Conservation (phyloP, 2,797 vertebrate species). For the Takifugu ocellatus region DNA sequence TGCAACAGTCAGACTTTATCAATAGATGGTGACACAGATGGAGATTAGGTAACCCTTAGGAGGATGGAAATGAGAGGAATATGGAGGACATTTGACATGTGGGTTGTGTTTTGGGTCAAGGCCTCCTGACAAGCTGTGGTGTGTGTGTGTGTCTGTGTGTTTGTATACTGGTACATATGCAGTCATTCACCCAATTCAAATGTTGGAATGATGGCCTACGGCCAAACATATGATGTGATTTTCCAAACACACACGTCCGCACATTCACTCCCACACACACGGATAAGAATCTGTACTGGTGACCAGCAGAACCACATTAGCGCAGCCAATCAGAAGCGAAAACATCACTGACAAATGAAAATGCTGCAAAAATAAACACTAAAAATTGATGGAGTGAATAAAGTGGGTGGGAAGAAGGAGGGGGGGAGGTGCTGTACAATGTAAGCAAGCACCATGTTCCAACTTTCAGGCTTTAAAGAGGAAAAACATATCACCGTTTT, state of each 20-base stretch:
- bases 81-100: too few species aligned
- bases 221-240: not conserved
- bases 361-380: slow-evolving; percentile 58
- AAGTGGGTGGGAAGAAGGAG: slow-evolving; percentile 1
- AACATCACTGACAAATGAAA: slow-evolving; percentile 41
- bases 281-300: slow-evolving; percentile 55
- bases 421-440: not conserved
- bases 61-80: too few species aligned
- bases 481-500: too few species aligned
- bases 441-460: too few species aligned
- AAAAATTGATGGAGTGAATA: not conserved
- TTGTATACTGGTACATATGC: slow-evolving; percentile 5
- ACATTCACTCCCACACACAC: slow-evolving; percentile 6
- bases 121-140: too few species aligned
- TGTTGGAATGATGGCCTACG: not conserved
- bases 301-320: slow-evolving; percentile 57
- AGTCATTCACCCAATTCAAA: not conserved
- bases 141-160: slow-evolving; percentile 21
- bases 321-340: slow-evolving; percentile 59
- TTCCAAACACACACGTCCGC: slow-evolving; percentile 13
- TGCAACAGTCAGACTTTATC: too few species aligned
- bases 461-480: too few species aligned
- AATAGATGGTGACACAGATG: too few species aligned
- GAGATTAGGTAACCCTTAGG: too few species aligned
- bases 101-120: too few species aligned